Conservation (phyloP, 2,113 vertebrate species). For the Podilymbus podiceps region DNA sequence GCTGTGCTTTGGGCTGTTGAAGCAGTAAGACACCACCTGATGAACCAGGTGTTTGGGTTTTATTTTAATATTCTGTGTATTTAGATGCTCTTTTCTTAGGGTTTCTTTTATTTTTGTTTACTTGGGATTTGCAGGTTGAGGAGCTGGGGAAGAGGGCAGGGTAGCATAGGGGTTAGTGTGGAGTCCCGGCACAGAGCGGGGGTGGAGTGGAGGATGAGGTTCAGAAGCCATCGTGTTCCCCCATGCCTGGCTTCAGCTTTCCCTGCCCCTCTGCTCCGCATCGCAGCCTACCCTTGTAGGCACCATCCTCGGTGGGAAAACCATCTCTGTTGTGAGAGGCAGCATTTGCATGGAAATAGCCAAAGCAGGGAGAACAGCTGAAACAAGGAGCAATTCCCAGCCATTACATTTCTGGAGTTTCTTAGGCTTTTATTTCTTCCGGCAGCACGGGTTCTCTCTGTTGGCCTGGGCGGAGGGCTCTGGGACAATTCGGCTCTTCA, state of each 20-base stretch:
- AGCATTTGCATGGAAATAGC: not conserved
- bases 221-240: not conserved
- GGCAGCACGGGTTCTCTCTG: not conserved
- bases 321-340: not conserved
- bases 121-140: not conserved
- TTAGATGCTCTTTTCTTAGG: not conserved
- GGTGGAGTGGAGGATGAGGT: not conserved
- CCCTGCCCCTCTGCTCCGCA: not conserved
- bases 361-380: not conserved
- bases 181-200: not conserved
- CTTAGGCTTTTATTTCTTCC: not conserved
- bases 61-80: not conserved
- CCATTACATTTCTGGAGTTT: not conserved
- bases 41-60: not conserved
- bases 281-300: not conserved
- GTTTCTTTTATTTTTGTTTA: not conserved
- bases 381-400: not conserved
- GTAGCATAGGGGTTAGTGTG: not conserved
- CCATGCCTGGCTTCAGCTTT: not conserved
- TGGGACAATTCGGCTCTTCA: not conserved
- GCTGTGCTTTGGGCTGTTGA: not conserved
- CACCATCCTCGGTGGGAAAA: not conserved
- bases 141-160: not conserved
- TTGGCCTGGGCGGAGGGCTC: not conserved
- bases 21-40: not conserved